Evolutionary conservation across 2,888 invertebrate genomes (phyloP), one percentile per base, ranked within the genome.

Genomic region (Athalia circularis): DNA sequence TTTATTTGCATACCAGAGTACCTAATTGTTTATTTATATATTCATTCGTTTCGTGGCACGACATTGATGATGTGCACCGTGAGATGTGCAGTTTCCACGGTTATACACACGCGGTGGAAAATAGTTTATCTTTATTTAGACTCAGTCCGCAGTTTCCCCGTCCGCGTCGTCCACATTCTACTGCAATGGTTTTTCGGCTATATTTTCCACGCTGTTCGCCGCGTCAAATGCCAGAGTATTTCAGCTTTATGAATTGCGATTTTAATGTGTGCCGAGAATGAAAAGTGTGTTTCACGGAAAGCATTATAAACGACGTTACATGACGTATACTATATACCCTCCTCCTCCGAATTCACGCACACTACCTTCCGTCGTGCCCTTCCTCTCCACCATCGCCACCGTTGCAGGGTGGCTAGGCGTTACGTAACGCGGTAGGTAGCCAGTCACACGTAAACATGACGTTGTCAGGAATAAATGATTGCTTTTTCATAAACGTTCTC

Each of bases 241-340:
- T 75, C 75, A 75, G 61, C 75, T 75, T 75, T 75, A 75, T 75
- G 75, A 75, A 75, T 75, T 75, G 75, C 75, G 50, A 62, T 75
- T 75, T 75, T 75, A 75, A 75, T 75, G 75, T 62, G 50, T 62
- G 62, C 62, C 62, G 75, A 64, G 61, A 64, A 64, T 75, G 75
- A 75, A 75, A 75, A 75, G 75, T 75, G 75, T 75, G 75, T n/a
- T 50, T 48, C 50, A n/a, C 50, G 75, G 43, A 75, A 64, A 75
- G 75, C 64, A 47, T 75, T 75, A 75, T 75, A 52, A 62, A 75
- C 75, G 75, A 75, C 62, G 59, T 15, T 48, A 52, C 65, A 61
- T 13, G 61, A n/a, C 11, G 61, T 13, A 7, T 9, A 5, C 13
- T 6, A 9, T 29, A 29, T 29, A 29, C 29, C 29, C 29, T 29